Base-by-base conservation (phyloP, 2,888 invertebrate species). In the Tenthredo notha region DNA sequence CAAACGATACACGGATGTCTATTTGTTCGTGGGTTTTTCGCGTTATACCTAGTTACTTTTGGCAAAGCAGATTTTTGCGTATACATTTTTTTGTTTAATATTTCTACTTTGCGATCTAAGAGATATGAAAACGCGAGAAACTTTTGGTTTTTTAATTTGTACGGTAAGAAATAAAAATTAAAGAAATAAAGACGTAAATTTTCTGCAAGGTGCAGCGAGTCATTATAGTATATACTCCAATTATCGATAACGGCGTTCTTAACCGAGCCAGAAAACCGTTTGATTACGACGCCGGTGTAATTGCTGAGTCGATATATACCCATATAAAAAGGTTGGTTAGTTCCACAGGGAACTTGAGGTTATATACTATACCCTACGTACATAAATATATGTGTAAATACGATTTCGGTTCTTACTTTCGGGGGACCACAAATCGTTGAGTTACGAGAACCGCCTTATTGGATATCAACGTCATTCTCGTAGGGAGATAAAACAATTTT, bases 371-470 rank as follows among this genome's bases (percentile, higher is more conserved):
- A 40, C n/a, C 72, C 15, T 72, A 72, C 40, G 72, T 77, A 77
- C 50, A 77, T 77, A 77, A 77, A 77, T 50, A 77, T 50, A 50
- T 40, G 77, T 50, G 50, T 47, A 50, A 50, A 77, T 77, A 77
- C 50, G 43, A 47, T 50, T 77, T 25, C 50, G 77, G 29, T 47
- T 77, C 77, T 50, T 50, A 33, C 50, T 77, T 77, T 29, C 29
- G 40, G 77, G 77, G 77, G 50, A 77, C 50, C 77, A 29, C 50
- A 77, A 77, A 77, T 77, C 50, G 77, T 77, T 50, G 82, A 82
- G 82, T 65, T 82, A 82, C 43, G 65, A 65, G 47, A 82, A 67
- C 61, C 82, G 82, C 61, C 61, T 82, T 82, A 84, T 91, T 90
- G 18, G 84, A 74, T 84, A 74, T 84, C 84, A 84, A 84, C 84